A percentile compares a stretch with the other conserved stretches of the same genome.
Conservation (phyloP, 2,888 invertebrate species). For the Oscheius onirici region DNA sequence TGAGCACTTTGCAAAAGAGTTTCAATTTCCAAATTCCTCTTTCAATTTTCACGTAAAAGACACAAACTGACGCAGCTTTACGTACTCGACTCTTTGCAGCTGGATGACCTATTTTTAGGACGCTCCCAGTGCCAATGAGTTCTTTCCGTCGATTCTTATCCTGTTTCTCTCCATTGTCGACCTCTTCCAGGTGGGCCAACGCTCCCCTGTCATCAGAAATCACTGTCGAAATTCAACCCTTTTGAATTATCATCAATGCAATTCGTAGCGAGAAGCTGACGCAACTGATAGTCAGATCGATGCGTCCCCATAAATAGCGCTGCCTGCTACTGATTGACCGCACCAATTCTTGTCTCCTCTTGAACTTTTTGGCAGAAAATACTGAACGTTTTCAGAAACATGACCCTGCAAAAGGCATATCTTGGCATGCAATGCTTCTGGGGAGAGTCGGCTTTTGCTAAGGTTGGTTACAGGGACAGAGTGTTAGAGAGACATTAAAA, state of each 20-base stretch:
- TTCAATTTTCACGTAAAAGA: too few species aligned
- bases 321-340: constrained; percentile 5
- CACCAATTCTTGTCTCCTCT: not conserved
- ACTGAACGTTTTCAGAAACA: not conserved
- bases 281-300: constrained; percentile 32
- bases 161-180: not conserved
- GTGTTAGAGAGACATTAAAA: too few species aligned
- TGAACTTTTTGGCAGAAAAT: not conserved
- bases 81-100: too few species aligned
- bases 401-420: constrained; percentile 54
- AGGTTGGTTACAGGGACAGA: too few species aligned
- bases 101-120: too few species aligned
- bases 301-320: constrained; percentile 17
- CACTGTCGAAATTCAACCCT: not conserved
- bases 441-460: constrained; percentile 69
- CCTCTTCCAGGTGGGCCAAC: not conserved
- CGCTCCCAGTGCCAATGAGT: not conserved
- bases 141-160: not conserved
- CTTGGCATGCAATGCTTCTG: constrained; percentile 71
- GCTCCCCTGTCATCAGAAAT: too few species aligned
- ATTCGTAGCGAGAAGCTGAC: constrained; percentile 1
- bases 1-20: too few species aligned
- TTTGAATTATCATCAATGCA: not conserved
- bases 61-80: too few species aligned
- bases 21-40: too few species aligned